Base-by-base conservation (phyloP, 2,888 invertebrate genomes). In the Copidosoma aretas region DNA sequence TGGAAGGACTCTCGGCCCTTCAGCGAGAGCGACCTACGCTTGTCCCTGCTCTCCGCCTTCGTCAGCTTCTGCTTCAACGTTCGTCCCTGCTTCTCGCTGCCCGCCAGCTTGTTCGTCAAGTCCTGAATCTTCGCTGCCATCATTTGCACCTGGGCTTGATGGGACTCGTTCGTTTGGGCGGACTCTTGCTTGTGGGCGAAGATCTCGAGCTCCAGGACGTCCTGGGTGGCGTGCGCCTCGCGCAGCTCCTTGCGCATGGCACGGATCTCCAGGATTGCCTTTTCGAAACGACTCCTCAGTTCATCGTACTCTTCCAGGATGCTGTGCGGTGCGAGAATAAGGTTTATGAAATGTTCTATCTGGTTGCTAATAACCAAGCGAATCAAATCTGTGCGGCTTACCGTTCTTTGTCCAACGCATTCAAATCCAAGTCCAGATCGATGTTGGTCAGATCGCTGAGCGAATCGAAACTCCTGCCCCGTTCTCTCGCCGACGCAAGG, bases 81-180 rank as follows among this genome's bases (percentile, higher is more conserved):
- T 64, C 93, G 87, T 12, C 92, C 91, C 83, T 93, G 93, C 76
- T 93, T 91, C 79, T 95, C 95, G 0, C 93, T 92, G 0, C 89
- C 88, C 10, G 90, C 90, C 70, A 95, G 86, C 81, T 95, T 95
- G 64, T 89, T 88, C 0, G 94, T 94, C 41, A 96, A 85, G 80
- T 94, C 93, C 79, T 94, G 90, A 69, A 96, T 91, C 60, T 94
- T 88, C 25, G 91, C 91, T 0, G 92, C 92, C 90, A 95, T 91
- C 77, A 94, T 84, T 72, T 91, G 89, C 52, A 93, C 87, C 82
- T 95, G 92, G 0, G 91, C 91, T 64, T 89, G 88, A 74, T 89
- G 89, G 64, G 89, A 88, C 74, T 91, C 90, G 73, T 87, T 88
- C 70, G 88, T 84, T 1, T 88, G 82, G 70, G 89, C 89, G 78